These are phyloP conservation scores for Sycophaga agraensis DNA, from an alignment of 1,140 invertebrate genomes.

Conservation along the genomic window DNA sequence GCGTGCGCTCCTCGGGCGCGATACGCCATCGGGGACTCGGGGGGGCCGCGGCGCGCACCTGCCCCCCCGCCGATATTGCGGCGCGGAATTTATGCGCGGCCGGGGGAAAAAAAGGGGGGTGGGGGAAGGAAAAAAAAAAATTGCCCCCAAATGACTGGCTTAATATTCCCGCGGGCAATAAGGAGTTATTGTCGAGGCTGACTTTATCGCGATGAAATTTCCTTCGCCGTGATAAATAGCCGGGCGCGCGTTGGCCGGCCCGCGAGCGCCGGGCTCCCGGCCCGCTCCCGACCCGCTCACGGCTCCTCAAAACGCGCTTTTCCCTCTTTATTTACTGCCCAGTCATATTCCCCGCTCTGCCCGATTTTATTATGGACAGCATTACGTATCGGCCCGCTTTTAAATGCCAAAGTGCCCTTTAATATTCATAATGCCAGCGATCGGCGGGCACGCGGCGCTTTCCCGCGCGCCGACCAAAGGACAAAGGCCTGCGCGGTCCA, in stretches of 20 bases:
- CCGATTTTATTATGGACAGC: no score
- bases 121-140: slow-evolving; percentile 3
- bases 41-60: background rate
- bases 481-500: no score
- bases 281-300: no score
- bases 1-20: no score
- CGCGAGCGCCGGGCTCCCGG: background rate
- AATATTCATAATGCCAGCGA: no score
- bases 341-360: no score
- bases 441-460: no score
- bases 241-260: background rate
- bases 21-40: background rate
- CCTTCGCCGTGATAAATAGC: slow-evolving; percentile 17
- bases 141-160: slow-evolving; percentile 24
- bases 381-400: no score
- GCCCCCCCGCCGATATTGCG: background rate
- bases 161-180: slow-evolving; percentile 22
- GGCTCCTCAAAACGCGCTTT: no score
- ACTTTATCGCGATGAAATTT: slow-evolving; percentile 26
- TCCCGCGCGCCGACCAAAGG: no score
- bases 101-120: background rate
- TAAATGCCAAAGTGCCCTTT: no score
- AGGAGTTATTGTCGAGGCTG: slow-evolving; percentile 18
- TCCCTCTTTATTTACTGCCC: no score
- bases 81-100: slow-evolving; percentile 15